phyloP scores from a whole-genome alignment of 2,888 invertebrate genomes.

The Acronicta psi region DNA sequence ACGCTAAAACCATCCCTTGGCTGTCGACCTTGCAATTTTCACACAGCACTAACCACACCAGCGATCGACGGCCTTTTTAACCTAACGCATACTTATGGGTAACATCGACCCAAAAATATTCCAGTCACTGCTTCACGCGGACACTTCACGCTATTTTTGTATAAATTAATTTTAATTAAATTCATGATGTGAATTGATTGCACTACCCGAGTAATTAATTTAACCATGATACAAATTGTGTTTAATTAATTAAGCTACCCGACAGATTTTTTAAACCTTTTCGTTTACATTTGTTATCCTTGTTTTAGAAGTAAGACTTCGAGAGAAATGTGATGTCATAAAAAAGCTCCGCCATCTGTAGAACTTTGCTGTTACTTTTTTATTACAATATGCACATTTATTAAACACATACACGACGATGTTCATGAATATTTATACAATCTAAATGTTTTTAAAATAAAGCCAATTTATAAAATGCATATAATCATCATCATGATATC shows the following conservation, averaged over 20 bases:
- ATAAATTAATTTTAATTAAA: constrained; percentile 45
- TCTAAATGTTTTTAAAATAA: too few species aligned
- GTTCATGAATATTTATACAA: neutral
- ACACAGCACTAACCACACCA: constrained; percentile 52
- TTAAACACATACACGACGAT: too few species aligned
- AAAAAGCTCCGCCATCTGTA: constrained; percentile 32
- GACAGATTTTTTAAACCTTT: constrained; percentile 16
- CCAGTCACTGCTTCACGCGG: constrained; percentile 17
- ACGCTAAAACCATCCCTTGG: constrained; percentile 54
- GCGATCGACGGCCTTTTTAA: constrained; percentile 30
- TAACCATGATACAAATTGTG: constrained; percentile 23
- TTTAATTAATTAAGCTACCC: constrained; percentile 18
- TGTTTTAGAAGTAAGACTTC: constrained; percentile 14
- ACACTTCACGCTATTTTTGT: constrained; percentile 29
- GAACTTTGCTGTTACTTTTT: constrained; percentile 23
- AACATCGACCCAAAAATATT: constrained; percentile 22
- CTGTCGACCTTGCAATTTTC: constrained; percentile 52
- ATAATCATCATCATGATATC: too few species aligned
- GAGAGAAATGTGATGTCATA: constrained; percentile 18
- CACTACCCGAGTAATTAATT: constrained; percentile 39
- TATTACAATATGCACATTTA: constrained; percentile 1
- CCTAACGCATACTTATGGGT: constrained; percentile 2
- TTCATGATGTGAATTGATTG: constrained; percentile 44
- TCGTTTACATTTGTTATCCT: constrained; percentile 19
- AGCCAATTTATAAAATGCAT: too few species aligned